These are phyloP conservation scores for Thaleichthys pacificus DNA, from an alignment of 2,797 vertebrate genomes.

Conservation along the genomic window DNA sequence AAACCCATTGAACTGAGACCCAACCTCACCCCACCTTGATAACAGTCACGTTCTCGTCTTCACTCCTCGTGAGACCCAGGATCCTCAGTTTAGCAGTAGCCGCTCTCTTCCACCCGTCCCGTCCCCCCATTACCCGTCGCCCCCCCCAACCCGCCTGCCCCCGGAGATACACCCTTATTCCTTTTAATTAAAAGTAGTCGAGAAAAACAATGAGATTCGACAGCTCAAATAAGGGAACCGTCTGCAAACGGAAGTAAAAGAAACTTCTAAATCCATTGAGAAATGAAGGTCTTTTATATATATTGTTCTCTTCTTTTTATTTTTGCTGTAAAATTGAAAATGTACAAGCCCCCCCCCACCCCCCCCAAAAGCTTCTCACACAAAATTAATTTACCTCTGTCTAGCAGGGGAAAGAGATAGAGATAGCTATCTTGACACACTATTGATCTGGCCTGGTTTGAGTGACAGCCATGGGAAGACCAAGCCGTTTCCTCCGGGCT, in stretches of 20 bases:
- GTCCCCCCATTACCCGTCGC: slow-evolving; percentile 17
- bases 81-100: background rate
- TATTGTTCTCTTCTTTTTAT: slow-evolving; percentile 30
- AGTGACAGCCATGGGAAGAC: slow-evolving; percentile 57
- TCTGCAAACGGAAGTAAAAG: slow-evolving; percentile 47
- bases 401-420: slow-evolving; percentile 37
- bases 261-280: slow-evolving; percentile 43
- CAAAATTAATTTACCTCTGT: slow-evolving; percentile 57
- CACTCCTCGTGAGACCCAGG: background rate
- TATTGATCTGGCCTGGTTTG: slow-evolving; percentile 49
- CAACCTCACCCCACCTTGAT: background rate
- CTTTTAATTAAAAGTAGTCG: slow-evolving; percentile 60
- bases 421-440: slow-evolving; percentile 58
- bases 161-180: slow-evolving; percentile 47
- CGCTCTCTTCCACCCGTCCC: background rate
- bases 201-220: slow-evolving; percentile 56
- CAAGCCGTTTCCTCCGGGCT: slow-evolving; percentile 35
- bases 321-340: slow-evolving; percentile 65
- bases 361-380: slow-evolving; percentile 10
- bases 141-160: slow-evolving; percentile 25
- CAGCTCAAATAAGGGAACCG: slow-evolving; percentile 30
- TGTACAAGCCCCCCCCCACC: background rate
- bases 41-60: background rate
- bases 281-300: slow-evolving; percentile 55
- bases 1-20: slow-evolving; percentile 12